Evolutionary conservation across 2,888 invertebrate species (phyloP), one percentile per base, ranked within the genome.

Genomic region (Pristionchus entomophagus): DNA sequence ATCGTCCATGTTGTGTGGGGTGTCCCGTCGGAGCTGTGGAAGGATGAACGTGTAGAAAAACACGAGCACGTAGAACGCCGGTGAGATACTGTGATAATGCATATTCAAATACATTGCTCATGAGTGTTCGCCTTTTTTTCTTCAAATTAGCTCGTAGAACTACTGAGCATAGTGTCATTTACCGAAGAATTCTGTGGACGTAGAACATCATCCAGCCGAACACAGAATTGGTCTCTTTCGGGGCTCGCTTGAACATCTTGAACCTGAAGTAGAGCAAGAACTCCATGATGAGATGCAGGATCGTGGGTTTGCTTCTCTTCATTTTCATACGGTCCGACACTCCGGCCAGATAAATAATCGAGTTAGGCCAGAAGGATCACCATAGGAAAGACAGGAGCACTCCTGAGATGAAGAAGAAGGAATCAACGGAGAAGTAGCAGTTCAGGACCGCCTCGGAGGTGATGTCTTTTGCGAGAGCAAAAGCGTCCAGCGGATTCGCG

Each of bases 391-490:
- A n/a, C n/a, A n/a, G 77, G 90, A 88, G 85, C 89, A n/a, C n/a
- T n/a, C n/a, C n/a, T n/a, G n/a, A n/a, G n/a, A n/a, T n/a, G n/a
- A n/a, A n/a, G n/a, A n/a, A 87, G 85, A 90, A 90, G 6, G 90
- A 87, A 80, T 90, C 90, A 17, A 90, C 89, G 35, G 88, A 85
- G 77, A 89, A 88, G 73, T 84, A 88, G 0, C 86, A 88, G 35
- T 87, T 90, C 19, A 86, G 38, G 69, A 90, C 49, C 17, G 91
- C 49, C 62, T 87, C 85, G 6, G 88, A 69, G 32, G 86, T 45
- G 26, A 85, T 41, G 62, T 88, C 49, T 32, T 69, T 22, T 22
- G 56, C 32, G 69, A 84, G 35, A 26, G 17, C 85, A 32, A 84
- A 32, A 2, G 85, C 81, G 51, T 88, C 88, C 12, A 78, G 17